Conservation (phyloP, 1,140 invertebrate species). For the Chironomus tepperi region DNA sequence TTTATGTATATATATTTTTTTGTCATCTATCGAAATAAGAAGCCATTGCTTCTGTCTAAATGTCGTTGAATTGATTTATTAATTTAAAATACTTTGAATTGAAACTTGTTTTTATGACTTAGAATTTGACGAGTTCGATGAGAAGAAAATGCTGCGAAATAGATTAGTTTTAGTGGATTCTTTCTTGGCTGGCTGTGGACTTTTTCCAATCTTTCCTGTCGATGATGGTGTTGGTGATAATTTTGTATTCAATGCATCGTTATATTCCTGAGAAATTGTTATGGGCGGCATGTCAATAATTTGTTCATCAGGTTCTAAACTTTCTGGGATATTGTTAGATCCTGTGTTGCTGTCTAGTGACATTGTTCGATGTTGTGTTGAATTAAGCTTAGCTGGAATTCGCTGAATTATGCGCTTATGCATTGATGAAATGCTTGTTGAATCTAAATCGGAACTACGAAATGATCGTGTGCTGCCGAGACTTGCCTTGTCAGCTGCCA, state of each 20-base stretch:
- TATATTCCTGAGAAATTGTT: background rate
- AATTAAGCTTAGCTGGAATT: slow-evolving; percentile 20
- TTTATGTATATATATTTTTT: too few relatives aligned
- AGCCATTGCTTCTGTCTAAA: too few relatives aligned
- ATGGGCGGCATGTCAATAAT: background rate
- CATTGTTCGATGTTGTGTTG: slow-evolving; percentile 26
- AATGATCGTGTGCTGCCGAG: slow-evolving; percentile 25
- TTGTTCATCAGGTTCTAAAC: background rate
- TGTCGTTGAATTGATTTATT: too few relatives aligned
- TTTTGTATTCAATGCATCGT: background rate
- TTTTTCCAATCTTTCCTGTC: background rate
- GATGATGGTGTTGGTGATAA: background rate
- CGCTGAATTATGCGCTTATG: slow-evolving; percentile 25
- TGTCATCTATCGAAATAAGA: too few relatives aligned
- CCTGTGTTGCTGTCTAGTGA: slow-evolving; percentile 26
- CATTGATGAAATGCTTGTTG: slow-evolving; percentile 17
- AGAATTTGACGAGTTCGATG: background rate
- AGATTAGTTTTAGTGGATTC: background rate
- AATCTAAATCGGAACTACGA: slow-evolving; percentile 26
- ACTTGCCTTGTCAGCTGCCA: slow-evolving; percentile 26
- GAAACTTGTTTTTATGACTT: background rate
- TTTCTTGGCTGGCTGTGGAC: background rate
- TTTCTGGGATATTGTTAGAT: slow-evolving; percentile 25
- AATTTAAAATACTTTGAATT: too few relatives aligned
- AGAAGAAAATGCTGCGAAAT: background rate